A percentile compares a stretch with the other conserved stretches of the same genome.
Conservation (phyloP, 2,888 invertebrate genomes). For the Drosophila anomalipes region DNA sequence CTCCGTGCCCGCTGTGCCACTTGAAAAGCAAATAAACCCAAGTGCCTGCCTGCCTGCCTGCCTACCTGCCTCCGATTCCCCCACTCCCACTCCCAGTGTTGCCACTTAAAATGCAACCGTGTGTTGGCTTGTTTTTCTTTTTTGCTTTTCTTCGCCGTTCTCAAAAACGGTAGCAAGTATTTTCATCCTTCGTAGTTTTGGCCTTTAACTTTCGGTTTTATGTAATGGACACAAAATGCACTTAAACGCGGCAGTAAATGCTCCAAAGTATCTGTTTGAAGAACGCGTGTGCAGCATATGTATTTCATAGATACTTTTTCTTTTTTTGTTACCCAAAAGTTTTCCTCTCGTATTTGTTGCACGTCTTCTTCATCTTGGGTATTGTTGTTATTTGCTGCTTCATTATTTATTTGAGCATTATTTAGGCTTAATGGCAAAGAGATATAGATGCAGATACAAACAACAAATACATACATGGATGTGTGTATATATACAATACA, state of each 20-base stretch:
- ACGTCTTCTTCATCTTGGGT: neutral
- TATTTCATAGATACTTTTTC: slow-evolving; percentile 45
- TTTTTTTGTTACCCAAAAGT: slow-evolving; percentile 9
- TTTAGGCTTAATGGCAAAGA: slow-evolving; percentile 54
- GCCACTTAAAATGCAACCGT: slow-evolving; percentile 30
- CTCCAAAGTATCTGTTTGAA: slow-evolving; percentile 28
- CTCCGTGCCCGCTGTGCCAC: slow-evolving; percentile 22
- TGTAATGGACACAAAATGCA: slow-evolving; percentile 68
- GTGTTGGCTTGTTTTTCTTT: slow-evolving; percentile 14
- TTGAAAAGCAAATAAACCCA: slow-evolving; percentile 58
- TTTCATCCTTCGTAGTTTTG: slow-evolving; percentile 20
- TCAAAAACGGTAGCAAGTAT: slow-evolving; percentile 41
- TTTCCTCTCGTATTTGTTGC: slow-evolving; percentile 14
- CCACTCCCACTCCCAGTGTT: slow-evolving; percentile 4
- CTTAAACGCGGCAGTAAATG: slow-evolving; percentile 56
- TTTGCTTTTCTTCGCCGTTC: neutral
- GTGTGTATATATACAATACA: slow-evolving; percentile 15
- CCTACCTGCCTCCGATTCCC: slow-evolving; percentile 28
- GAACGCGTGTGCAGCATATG: slow-evolving; percentile 56
- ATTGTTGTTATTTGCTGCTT: slow-evolving; percentile 49
- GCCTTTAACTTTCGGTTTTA: slow-evolving; percentile 62
- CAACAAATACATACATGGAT: neutral
- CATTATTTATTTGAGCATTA: slow-evolving; percentile 63
- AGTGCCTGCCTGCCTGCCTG: slow-evolving; percentile 30
- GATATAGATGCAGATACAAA: slow-evolving; percentile 30